Evolutionary conservation across 2,797 vertebrate genomes (phyloP).

Genomic region (Macrochelys suwanniensis): DNA sequence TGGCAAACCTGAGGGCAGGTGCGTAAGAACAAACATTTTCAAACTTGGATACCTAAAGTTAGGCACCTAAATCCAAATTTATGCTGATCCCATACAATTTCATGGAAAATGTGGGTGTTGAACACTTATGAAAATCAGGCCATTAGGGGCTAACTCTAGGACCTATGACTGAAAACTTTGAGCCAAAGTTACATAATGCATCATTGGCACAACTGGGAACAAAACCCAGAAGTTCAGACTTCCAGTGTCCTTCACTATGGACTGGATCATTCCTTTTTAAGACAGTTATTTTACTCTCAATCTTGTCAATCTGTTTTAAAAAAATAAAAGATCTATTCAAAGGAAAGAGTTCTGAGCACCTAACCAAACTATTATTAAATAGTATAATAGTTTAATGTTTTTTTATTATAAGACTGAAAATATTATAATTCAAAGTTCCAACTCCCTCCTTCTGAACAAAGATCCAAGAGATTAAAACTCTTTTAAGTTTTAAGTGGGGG

Average conservation of each 20-base stretch:
- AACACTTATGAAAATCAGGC: background rate
- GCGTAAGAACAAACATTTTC: accelerated
- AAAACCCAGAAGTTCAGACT: background rate
- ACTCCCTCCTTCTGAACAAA: conserved; percentile 44
- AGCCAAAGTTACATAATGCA: background rate
- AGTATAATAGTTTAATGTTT: background rate
- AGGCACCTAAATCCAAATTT: background rate
- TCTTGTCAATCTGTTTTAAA: conserved; percentile 2
- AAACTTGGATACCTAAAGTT: background rate
- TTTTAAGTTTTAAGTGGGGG: background rate
- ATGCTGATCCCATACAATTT: background rate
- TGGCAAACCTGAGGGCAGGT: background rate
- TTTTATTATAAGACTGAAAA: conserved; percentile 41
- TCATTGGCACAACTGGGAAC: conserved; percentile 11
- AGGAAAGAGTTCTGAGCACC: conserved; percentile 33
- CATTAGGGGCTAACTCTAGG: background rate
- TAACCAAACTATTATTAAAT: conserved; percentile 44
- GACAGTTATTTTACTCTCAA: background rate
- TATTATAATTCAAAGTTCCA: conserved; percentile 33
- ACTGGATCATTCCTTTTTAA: background rate
- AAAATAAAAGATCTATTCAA: conserved; percentile 48
- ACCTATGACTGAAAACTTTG: background rate
- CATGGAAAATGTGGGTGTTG: background rate
- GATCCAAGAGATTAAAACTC: conserved; percentile 7
- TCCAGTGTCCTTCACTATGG: background rate